Base-by-base conservation (phyloP, 2,113 vertebrate species). In the Smithornis capensis region DNA sequence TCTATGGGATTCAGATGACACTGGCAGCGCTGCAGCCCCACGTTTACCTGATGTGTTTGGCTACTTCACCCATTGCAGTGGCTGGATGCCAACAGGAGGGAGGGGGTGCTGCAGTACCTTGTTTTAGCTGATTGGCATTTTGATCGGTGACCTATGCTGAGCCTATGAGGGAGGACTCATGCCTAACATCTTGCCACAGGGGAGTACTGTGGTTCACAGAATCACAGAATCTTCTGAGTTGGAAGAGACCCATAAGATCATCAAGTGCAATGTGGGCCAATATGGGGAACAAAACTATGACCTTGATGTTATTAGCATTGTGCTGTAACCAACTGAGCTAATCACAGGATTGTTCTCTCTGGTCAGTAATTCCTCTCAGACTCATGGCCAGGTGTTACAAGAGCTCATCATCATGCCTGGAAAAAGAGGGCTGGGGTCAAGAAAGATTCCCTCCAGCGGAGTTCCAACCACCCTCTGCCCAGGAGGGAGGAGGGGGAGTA, bases 51-150 rank as follows among this genome's bases (percentile, higher is more conserved):
- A 17, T 0, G 0, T 37, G 55, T 79, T 85, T 1, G 6, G n/a
- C 37, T 87, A 1, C 37, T 1, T 3, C 14, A 24, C 4, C 24
- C 0, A 0, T 53, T 45, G 42, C 0, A 0, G 23, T 42, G 74
- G n/a, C 28, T 65, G 37, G 19, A 14, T 70, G 65, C 14, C 0
- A 0, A 28, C 17, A 22, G 18, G 3, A 14, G 9, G 10, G 52
- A 9, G 2, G 9, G 1, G 22, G 56, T 5, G 5, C 29, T 76
- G 49, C 44, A 27, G 3, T 17, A 1, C 4, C 14, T 59, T 2
- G 0, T 35, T 42, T 56, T 7, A 47, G 17, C 28, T 27, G 7
- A 3, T 12, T 12, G 12, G 0, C 19, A 1, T 81, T 92, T 53
- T 2, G 2, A 31, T 44, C 28, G 33, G 53, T 40, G 33, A 87